Percentiles rank a stretch among this genome's conserved stretches.
Evolutionary conservation across 2,113 vertebrate genomes (phyloP).

Genomic region (Acanthochromis polyacanthus): DNA sequence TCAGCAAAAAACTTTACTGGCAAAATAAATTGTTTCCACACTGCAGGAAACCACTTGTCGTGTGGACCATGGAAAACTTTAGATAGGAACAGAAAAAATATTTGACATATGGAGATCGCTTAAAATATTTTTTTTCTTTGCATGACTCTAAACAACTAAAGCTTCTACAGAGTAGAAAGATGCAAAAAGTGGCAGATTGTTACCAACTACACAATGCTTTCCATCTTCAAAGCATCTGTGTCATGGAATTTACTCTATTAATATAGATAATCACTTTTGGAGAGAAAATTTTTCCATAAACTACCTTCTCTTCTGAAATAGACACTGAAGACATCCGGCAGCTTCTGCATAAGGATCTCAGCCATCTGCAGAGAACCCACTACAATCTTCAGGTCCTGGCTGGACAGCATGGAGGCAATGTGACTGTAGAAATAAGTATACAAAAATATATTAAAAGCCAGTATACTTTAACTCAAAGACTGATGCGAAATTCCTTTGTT

Average conservation of each 20-base stretch:
- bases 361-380: constrained; percentile 99
- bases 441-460: constrained; percentile 1
- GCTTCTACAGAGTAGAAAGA: no score
- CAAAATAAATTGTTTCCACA: not conserved
- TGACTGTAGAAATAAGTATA: constrained; percentile 88
- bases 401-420: constrained; percentile 99
- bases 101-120: no score
- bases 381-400: constrained; percentile 99
- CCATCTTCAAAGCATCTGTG: not conserved
- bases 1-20: no score
- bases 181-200: no score
- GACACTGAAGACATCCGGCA: constrained; percentile 98
- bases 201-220: not conserved
- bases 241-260: not conserved
- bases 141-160: no score
- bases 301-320: constrained; percentile 99
- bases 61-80: not conserved
- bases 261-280: not conserved
- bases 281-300: not conserved
- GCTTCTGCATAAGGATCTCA: constrained; percentile 99
- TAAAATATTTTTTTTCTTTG: no score
- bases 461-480: not conserved
- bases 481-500: not conserved
- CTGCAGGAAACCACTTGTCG: not conserved
- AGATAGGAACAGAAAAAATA: no score